Percentiles rank a stretch among this genome's conserved stretches.
These are phyloP conservation scores for Pedionomus torquatus DNA, from an alignment of 2,113 vertebrate species.

Conservation along the genomic window DNA sequence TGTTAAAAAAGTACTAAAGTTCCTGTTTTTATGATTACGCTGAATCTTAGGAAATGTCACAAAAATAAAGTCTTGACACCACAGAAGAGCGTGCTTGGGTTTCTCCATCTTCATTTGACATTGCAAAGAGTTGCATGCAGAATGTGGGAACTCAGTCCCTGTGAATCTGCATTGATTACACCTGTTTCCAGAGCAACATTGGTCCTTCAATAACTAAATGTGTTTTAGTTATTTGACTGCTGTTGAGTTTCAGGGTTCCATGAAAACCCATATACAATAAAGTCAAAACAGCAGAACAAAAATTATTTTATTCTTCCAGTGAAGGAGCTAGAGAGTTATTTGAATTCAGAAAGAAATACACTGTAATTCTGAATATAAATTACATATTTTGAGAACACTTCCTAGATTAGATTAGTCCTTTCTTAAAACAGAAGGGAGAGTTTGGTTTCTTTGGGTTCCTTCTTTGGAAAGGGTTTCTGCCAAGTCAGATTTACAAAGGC, in stretches of 20 bases:
- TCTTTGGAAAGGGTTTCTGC: conserved; percentile 1
- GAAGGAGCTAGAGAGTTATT: not conserved
- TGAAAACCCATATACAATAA: not conserved
- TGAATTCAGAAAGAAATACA: not conserved
- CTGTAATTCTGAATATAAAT: not conserved
- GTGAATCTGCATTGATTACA: not conserved
- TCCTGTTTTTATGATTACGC: not conserved
- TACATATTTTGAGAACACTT: not conserved
- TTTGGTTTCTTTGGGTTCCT: not conserved
- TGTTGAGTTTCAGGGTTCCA: not conserved
- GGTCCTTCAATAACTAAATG: not conserved
- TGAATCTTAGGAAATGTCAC: not conserved
- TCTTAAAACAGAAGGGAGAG: not conserved
- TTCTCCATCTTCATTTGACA: not conserved
- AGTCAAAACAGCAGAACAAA: not conserved
- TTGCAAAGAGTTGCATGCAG: not conserved
- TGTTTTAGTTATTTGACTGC: not conserved
- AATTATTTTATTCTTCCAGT: not conserved
- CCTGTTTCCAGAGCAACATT: not conserved
- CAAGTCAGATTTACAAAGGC: not conserved
- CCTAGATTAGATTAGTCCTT: not conserved
- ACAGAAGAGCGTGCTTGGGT: not conserved
- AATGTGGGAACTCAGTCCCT: not conserved
- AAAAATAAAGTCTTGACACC: not conserved
- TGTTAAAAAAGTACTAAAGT: not conserved